These are phyloP conservation scores for Cephus cinctus DNA, from an alignment of 1,140 invertebrate genomes.

Conservation along the genomic window DNA sequence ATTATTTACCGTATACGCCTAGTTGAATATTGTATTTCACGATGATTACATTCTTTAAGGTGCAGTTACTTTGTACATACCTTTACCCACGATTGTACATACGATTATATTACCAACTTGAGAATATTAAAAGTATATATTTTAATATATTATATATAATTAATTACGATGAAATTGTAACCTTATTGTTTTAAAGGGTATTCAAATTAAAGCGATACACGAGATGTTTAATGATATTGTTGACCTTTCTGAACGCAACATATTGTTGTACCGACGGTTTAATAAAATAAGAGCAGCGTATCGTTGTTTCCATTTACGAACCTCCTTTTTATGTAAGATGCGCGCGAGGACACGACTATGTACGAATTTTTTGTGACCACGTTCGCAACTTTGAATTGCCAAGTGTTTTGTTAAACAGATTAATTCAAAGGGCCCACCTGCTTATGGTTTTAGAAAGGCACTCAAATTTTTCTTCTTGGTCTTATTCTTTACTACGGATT, in stretches of 20 bases:
- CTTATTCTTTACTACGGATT: no score
- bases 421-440: no score
- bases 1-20: conserved; percentile 14
- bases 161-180: conserved; percentile 50
- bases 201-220: conserved; percentile 49
- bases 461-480: no score
- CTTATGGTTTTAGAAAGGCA: no score
- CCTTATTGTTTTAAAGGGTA: conserved; percentile 53
- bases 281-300: conserved; percentile 52
- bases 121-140: conserved; percentile 53
- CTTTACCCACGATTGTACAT: conserved; percentile 17
- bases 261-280: conserved; percentile 51
- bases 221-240: conserved; percentile 55
- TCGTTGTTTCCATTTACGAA: conserved; percentile 4
- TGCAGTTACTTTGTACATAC: conserved; percentile 43
- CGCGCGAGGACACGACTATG: neutral
- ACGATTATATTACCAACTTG: conserved; percentile 35
- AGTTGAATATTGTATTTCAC: conserved; percentile 31
- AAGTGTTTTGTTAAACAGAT: no score
- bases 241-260: conserved; percentile 48
- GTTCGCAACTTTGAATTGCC: no score
- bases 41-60: conserved; percentile 40
- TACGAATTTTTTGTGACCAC: conserved; percentile 1
- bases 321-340: neutral
- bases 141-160: conserved; percentile 55